Evolutionary conservation across 35 echinoderm and acorn worm species (phyloP), one percentile per base, ranked within the genome.

Genomic region (Heliocidaris tuberculata): DNA sequence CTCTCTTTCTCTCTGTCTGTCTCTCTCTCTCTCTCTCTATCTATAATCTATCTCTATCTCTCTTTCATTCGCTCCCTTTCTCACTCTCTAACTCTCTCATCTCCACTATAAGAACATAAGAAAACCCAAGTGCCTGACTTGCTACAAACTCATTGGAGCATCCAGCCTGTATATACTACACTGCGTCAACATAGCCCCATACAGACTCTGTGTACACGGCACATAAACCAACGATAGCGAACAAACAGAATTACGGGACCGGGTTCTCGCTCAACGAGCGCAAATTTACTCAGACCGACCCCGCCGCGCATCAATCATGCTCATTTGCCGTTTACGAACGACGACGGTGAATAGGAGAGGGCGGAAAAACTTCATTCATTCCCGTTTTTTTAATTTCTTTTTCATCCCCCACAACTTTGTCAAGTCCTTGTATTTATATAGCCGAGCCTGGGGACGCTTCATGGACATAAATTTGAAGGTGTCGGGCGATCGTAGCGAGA

Each of bases 231-330:
- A 9, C 87, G 87, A 89, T 89, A 89, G 87, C 12, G 87, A 89
- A 89, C 87, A 89, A 89, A 89, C 47, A 89, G 47, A 32, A 89
- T 89, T 89, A 89, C 87, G 87, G 47, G 31, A 89, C 87, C 31
- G 87, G 87, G 21, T 48, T 89, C 87, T 89, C 87, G 87, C 87
- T 48, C 87, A 47, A 32, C 87, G 87, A 89, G 87, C 87, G 87
- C 87, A 89, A 89, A 89, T 89, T 89, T 89, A 48, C 87, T 48
- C 87, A 32, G 87, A 19, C 87, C 87, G 87, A 47, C 87, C 87
- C 87, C 47, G 31, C 87, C 47, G 87, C 47, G 87, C 87, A 89
- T 89, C 47, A 89, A 89, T 89, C 87, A 89, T 89, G 87, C 87
- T 89, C 87, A 89, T 89, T 89, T 89, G 31, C 47, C 31, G 31